Base-by-base conservation (phyloP, 2,113 vertebrate species). In the Brachionichthys hirsutus region DNA sequence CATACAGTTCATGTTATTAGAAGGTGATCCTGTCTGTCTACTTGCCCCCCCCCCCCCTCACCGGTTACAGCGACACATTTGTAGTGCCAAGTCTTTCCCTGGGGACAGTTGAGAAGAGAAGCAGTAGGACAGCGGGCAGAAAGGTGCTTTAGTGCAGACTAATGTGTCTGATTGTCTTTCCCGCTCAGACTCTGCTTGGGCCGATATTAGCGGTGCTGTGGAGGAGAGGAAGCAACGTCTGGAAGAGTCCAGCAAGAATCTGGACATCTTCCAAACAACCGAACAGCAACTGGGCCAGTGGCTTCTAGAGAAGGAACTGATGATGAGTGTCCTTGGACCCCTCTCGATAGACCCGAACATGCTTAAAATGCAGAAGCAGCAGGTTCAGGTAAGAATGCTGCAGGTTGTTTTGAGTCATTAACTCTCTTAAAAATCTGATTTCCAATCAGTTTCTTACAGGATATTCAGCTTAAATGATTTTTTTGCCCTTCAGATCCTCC, bases 341-440 rank as follows among this genome's bases (percentile, higher is more conserved):
- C 88, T 99, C 9, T 98, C 95, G 0, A 92, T 95, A 61, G 96
- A 99, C 77, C 95, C 94, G 22, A 97, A 98, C 73, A 99, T 99
- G 97, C 88, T 99, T 38, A 97, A 94, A 74, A 97, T 94, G 54
- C 97, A 99, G 74, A 98, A 91, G 69, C 97, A 98, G 66, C 97
- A 99, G 82, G 96, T 98, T 58, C 94, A 98, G 95, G 97, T 99
- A 85, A 41, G 47, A 19, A 60, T 20, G n/a, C 9, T 12, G 3
- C 12, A 59, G n/a, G 16, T 10, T 50, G 4, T 24, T 54, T 19
- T 6, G 5, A 48, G 9, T 12, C n/a, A n/a, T n/a, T 18, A 36
- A 15, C 43, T 20, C 12, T 17, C 14, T 62, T 9, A 44, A 38
- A 5, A 35, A 19, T 3, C 14, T 40, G n/a, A 3, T 62, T 48